These are phyloP conservation scores for Pterocles orientalis DNA, from an alignment of 2,113 vertebrate species.

Conservation along the genomic window DNA sequence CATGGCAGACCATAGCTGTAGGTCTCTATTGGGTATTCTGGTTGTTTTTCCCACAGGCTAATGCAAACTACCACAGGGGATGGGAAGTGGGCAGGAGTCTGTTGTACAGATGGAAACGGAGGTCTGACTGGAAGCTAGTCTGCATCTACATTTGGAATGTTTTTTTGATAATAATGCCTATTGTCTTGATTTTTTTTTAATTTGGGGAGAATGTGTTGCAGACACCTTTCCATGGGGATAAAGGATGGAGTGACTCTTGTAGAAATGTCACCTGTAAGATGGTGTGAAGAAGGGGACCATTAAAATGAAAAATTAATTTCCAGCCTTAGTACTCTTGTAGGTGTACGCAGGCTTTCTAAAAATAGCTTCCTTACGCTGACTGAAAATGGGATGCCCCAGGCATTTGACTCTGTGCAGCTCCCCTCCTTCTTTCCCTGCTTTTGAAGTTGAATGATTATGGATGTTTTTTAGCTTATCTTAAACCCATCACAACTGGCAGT, in stretches of 20 bases:
- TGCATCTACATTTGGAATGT: not conserved
- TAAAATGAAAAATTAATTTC: not conserved
- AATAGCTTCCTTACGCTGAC: not conserved
- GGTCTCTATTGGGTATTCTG: constrained; percentile 32
- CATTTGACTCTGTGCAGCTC: not conserved
- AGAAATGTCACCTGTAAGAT: not conserved
- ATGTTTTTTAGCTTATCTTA: constrained; percentile 45
- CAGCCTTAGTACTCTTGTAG: not conserved
- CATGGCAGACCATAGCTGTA: constrained; percentile 16
- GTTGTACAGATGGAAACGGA: not conserved
- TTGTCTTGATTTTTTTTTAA: not conserved
- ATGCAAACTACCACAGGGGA: constrained; percentile 24
- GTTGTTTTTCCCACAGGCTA: constrained; percentile 35
- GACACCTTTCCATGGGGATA: not conserved
- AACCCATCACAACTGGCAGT: constrained; percentile 29
- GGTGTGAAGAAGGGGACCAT: not conserved
- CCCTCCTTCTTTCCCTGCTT: constrained; percentile 46
- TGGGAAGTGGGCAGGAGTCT: constrained; percentile 35
- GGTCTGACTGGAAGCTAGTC: not conserved
- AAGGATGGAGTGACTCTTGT: not conserved
- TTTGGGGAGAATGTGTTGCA: not conserved
- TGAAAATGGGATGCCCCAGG: constrained; percentile 53
- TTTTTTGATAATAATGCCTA: not conserved
- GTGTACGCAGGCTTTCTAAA: constrained; percentile 28
- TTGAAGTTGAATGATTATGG: constrained; percentile 54